phyloP scores from a whole-genome alignment of 2,888 invertebrate species.

The Campoplex capitator region DNA sequence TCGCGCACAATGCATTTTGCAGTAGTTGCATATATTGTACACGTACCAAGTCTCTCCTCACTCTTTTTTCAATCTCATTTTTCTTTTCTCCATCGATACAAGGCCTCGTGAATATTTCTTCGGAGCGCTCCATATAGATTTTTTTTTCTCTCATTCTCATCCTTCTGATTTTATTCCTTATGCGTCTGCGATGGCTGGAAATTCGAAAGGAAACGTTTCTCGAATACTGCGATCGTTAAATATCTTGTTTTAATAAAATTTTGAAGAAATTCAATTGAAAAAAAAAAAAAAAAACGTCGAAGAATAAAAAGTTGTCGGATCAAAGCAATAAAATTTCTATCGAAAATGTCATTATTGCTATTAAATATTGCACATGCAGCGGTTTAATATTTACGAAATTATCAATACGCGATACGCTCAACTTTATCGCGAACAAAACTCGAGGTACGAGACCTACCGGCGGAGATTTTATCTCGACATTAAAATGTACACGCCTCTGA shows the following conservation, averaged over 20 bases:
- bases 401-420: conserved; percentile 18
- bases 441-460: conserved; percentile 48
- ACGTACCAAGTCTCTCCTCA: neutral
- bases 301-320: too few relatives aligned
- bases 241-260: neutral
- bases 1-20: conserved; percentile 45
- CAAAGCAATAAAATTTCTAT: neutral
- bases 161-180: neutral
- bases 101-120: neutral
- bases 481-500: conserved; percentile 74
- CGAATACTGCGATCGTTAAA: neutral
- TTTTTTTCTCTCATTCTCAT: neutral
- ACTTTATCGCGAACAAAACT: conserved; percentile 34
- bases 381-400: conserved; percentile 11
- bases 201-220: neutral
- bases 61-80: conserved; percentile 13
- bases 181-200: neutral
- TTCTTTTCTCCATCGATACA: neutral
- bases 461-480: conserved; percentile 75
- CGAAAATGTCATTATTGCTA: neutral
- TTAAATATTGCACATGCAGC: neutral
- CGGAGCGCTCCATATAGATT: neutral
- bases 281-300: too few relatives aligned
- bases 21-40: conserved; percentile 29
- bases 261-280: too few relatives aligned